Evolutionary conservation across 2,113 vertebrate species (phyloP).

Genomic region (Chamaea fasciata): DNA sequence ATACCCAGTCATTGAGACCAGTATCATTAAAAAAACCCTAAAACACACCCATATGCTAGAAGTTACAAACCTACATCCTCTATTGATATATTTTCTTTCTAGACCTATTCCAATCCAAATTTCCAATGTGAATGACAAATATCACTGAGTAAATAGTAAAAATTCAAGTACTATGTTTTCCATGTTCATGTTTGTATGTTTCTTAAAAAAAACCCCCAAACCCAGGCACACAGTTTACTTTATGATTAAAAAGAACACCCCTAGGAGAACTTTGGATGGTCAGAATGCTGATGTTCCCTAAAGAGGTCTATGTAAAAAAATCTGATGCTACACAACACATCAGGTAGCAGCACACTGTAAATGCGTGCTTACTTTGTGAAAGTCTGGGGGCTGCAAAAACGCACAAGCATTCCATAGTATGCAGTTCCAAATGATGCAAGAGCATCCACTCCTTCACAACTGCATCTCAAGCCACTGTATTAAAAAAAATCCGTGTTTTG

Average conservation of each 20-base stretch:
- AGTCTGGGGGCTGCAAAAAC: background rate
- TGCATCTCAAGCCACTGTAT: background rate
- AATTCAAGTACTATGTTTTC: background rate
- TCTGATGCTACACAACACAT: background rate
- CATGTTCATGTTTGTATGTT: background rate
- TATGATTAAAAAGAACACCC: background rate
- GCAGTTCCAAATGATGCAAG: background rate
- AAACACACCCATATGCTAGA: background rate
- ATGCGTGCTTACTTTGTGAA: background rate
- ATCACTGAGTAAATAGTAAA: background rate
- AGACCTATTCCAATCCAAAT: background rate
- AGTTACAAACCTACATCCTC: background rate
- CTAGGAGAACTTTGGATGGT: background rate
- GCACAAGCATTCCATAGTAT: background rate
- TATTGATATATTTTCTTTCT: background rate
- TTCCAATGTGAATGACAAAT: background rate
- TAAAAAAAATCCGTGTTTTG: background rate
- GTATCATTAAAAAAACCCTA: background rate
- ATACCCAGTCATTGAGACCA: fast-evolving
- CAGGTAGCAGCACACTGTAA: background rate
- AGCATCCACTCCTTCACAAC: background rate
- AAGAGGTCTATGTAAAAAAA: background rate
- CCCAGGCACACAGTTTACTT: background rate
- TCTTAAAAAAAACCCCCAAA: background rate
- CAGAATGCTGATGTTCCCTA: background rate